phyloP scores from a whole-genome alignment of 2,888 invertebrate species.

The Nymphalis urticae region DNA sequence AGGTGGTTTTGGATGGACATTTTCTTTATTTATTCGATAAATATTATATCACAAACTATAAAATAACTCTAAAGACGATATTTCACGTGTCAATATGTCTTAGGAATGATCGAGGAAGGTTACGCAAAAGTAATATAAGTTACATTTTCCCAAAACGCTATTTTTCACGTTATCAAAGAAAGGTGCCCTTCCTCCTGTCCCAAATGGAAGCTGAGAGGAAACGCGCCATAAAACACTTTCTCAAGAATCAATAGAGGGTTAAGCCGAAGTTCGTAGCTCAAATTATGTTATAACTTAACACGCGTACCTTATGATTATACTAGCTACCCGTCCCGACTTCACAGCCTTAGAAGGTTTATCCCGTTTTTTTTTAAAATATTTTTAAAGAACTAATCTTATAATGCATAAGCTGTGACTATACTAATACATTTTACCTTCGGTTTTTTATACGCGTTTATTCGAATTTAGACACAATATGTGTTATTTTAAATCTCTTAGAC shows the following conservation, averaged over 20 bases:
- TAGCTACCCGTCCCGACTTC: no score
- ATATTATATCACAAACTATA: neutral
- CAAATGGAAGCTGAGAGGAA: conserved; percentile 68
- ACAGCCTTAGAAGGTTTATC: no score
- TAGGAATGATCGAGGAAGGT: conserved; percentile 49
- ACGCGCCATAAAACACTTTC: conserved; percentile 65
- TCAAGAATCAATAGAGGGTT: conserved; percentile 33
- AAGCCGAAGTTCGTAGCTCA: conserved; percentile 1
- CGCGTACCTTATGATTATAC: neutral
- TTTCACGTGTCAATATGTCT: neutral
- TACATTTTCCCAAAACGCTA: conserved; percentile 64
- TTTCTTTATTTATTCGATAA: no score
- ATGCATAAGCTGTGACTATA: no score
- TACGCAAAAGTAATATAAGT: conserved; percentile 48
- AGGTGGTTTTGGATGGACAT: neutral
- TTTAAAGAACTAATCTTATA: no score
- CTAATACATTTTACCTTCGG: no score
- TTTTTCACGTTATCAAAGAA: conserved; percentile 78
- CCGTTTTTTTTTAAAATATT: no score
- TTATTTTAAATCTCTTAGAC: no score
- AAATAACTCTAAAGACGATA: neutral
- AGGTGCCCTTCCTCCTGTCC: conserved; percentile 69
- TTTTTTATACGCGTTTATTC: no score
- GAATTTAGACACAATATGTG: no score
- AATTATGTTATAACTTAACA: neutral